Evolutionary conservation across 2,888 invertebrate species (phyloP).

Genomic region (Xylocampa areola): DNA sequence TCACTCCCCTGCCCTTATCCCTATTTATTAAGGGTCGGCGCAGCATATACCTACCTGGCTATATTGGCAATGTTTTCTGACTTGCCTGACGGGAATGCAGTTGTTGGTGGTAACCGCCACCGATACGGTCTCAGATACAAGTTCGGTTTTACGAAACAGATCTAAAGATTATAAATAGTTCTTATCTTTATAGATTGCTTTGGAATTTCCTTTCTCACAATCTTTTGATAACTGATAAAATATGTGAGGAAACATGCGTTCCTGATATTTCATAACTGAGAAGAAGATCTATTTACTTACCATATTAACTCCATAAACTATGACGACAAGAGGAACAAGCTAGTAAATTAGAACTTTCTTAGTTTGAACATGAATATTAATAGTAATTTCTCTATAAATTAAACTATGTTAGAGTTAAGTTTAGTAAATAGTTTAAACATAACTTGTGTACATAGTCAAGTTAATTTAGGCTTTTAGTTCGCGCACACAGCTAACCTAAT

Average conservation of each 20-base stretch:
- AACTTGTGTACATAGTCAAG: background rate
- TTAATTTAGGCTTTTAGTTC: background rate
- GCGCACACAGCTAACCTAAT: too few species aligned
- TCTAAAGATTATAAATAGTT: too few species aligned
- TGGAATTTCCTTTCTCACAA: too few species aligned
- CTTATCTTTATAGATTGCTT: too few species aligned
- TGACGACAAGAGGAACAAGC: slow-evolving; percentile 1
- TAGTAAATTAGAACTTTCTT: slow-evolving; percentile 4
- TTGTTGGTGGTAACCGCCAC: too few species aligned
- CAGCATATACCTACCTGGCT: too few species aligned
- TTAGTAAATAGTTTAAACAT: slow-evolving; percentile 4
- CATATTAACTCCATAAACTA: background rate
- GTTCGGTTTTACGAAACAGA: too few species aligned
- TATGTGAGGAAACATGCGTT: background rate
- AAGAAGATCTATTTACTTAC: background rate
- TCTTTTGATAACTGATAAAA: background rate
- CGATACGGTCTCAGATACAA: too few species aligned
- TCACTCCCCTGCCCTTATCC: too few species aligned
- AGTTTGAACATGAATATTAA: slow-evolving; percentile 10
- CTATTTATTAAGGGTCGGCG: too few species aligned
- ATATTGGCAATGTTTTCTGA: too few species aligned
- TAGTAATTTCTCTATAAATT: slow-evolving; percentile 3
- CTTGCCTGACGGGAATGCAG: too few species aligned
- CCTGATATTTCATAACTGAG: background rate
- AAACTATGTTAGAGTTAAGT: slow-evolving; percentile 2